Conservation (phyloP, 2,888 invertebrate genomes). For the Phengaris arion region DNA sequence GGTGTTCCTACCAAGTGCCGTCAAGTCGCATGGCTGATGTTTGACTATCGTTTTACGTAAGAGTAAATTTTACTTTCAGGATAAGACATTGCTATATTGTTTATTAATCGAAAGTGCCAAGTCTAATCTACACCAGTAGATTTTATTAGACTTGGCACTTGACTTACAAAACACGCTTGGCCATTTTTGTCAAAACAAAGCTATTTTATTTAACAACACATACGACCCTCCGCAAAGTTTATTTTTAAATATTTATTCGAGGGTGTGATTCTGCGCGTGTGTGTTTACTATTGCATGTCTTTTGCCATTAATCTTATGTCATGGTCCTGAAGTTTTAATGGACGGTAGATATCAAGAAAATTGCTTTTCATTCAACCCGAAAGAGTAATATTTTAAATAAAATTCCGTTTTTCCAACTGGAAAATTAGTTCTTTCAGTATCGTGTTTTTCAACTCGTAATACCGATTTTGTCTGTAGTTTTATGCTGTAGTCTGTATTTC, state of each 20-base stretch:
- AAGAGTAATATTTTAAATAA: constrained; percentile 28
- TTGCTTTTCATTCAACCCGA: constrained; percentile 24
- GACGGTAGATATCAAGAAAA: constrained; percentile 29
- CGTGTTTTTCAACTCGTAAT: neutral
- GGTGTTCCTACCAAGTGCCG: too few relatives aligned
- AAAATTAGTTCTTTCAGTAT: constrained; percentile 19
- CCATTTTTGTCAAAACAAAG: too few relatives aligned
- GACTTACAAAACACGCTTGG: too few relatives aligned
- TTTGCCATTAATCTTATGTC: constrained; percentile 30
- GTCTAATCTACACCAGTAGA: too few relatives aligned
- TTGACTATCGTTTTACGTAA: too few relatives aligned
- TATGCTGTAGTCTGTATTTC: neutral
- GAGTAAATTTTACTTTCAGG: too few relatives aligned
- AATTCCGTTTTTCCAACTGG: constrained; percentile 24
- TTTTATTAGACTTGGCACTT: too few relatives aligned
- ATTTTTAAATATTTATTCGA: constrained; percentile 20
- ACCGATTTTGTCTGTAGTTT: neutral
- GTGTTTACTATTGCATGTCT: constrained; percentile 29
- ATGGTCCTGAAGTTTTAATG: constrained; percentile 30
- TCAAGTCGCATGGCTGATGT: too few relatives aligned
- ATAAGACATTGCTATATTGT: too few relatives aligned
- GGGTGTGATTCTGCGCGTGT: constrained; percentile 11
- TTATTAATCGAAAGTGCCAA: too few relatives aligned
- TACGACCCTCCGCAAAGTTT: neutral
- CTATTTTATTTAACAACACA: too few relatives aligned